These are phyloP conservation scores for Hypomecis atomaria DNA, from an alignment of 2,888 invertebrate species.

Conservation along the genomic window DNA sequence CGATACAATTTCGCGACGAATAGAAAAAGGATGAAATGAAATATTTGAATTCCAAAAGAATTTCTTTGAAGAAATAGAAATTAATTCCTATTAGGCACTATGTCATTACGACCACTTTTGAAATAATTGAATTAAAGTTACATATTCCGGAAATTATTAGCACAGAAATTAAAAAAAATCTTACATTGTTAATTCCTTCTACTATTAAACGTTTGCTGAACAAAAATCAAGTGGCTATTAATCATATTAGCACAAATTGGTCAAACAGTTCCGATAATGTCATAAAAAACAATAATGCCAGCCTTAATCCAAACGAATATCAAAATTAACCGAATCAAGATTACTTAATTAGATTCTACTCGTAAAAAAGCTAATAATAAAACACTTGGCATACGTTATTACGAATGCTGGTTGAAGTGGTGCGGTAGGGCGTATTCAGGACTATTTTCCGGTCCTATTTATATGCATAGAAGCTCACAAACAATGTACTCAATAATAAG, in stretches of 20 bases:
- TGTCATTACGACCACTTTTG: too few species aligned
- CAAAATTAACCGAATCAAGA: slow-evolving; percentile 28
- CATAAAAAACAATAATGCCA: slow-evolving; percentile 27
- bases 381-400: slow-evolving; percentile 29
- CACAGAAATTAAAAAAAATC: too few species aligned
- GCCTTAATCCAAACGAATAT: slow-evolving; percentile 25
- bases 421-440: background rate
- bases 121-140: too few species aligned
- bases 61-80: too few species aligned
- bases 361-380: slow-evolving; percentile 32
- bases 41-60: slow-evolving; percentile 7
- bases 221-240: slow-evolving; percentile 1
- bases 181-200: too few species aligned
- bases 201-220: background rate
- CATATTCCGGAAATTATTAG: too few species aligned
- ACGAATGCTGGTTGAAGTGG: slow-evolving; percentile 27
- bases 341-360: slow-evolving; percentile 30
- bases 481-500: too few species aligned
- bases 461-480: too few species aligned
- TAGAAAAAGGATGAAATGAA: slow-evolving; percentile 7
- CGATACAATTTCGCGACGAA: slow-evolving; percentile 14
- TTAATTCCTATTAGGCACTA: too few species aligned
- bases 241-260: slow-evolving; percentile 5
- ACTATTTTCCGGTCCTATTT: too few species aligned
- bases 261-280: slow-evolving; percentile 17